Percentiles rank a stretch among this genome's conserved stretches.
These are phyloP conservation scores for Chaetops frenatus DNA, from an alignment of 2,113 vertebrate genomes.

Conservation along the genomic window DNA sequence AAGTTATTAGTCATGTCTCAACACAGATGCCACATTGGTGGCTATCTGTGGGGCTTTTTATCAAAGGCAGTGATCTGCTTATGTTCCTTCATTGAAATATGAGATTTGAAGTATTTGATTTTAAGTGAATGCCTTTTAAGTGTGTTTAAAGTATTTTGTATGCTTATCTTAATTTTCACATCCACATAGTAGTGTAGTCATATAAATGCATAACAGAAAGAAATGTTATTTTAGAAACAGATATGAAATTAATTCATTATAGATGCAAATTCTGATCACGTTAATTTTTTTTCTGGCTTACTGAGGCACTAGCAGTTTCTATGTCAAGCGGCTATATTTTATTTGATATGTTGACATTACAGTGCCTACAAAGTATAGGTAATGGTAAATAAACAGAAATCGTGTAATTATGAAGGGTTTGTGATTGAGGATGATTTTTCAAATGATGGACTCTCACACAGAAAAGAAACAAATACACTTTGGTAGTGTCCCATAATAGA, in stretches of 20 bases:
- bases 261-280: not conserved
- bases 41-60: not conserved
- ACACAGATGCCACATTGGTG: not conserved
- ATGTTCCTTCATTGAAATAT: not conserved
- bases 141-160: not conserved
- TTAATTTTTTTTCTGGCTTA: not conserved
- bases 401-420: not conserved
- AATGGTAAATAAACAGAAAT: not conserved
- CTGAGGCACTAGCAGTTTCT: not conserved
- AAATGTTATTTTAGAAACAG: not conserved
- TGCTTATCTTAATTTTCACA: not conserved
- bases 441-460: not conserved
- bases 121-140: not conserved
- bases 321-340: not conserved
- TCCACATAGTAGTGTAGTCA: not conserved
- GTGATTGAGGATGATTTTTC: not conserved
- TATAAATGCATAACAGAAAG: not conserved
- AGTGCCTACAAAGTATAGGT: not conserved
- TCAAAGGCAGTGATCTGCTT: not conserved
- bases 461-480: not conserved
- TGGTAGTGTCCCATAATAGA: not conserved
- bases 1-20: not conserved
- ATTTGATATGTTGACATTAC: not conserved
- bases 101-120: not conserved
- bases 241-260: not conserved